Evolutionary conservation across 2,113 vertebrate species (phyloP), one percentile per base, ranked within the genome.

Genomic region (Gymnorhina tibicen): DNA sequence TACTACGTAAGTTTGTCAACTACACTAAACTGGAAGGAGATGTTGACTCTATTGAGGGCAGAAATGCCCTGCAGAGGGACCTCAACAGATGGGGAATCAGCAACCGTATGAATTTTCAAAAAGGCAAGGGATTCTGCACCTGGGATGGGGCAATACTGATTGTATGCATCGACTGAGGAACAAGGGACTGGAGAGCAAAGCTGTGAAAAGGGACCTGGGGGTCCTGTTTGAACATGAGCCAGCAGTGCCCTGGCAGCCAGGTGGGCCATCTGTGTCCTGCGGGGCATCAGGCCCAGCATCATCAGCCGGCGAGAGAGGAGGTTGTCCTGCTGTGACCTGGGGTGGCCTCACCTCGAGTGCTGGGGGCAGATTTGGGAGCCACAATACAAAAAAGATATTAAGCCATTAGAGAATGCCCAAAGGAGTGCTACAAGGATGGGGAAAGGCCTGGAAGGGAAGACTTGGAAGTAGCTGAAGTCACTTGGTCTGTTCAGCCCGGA

Each of bases 231-330:
- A 6, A 5, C 13, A 33, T 16, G 39, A 78, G 39, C 2, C 46
- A 69, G 22, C 7, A 23, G 33, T 44, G 22, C 22, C 22, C 33
- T 33, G 37, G 11, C 42, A 77, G 17, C 23, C 46, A 62, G 39
- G 5, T 33, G n/a, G 19, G 22, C 18, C 30, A 58, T 16, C 42
- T 3, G 6, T 77, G 33, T 37, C 32, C 53, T 44, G 33, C 8
- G 7, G 39, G 32, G 1, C 9, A 59, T 4, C 13, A 27, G 37
- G 7, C 3, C 2, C 9, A 59, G 11, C 32, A 35, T 10, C 0
- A 0, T 2, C 21, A 42, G 21, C 10, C 0, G 0, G 10, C 13
- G 32, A 67, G 21, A 18, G 3, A 52, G 13, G 30, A 8, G 18
- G 27, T 28, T 60, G 27, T 78, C 16, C 39, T 1, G 1, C 4